These are phyloP conservation scores for Bombus waltoni DNA, from an alignment of 1,140 invertebrate genomes.

Conservation along the genomic window DNA sequence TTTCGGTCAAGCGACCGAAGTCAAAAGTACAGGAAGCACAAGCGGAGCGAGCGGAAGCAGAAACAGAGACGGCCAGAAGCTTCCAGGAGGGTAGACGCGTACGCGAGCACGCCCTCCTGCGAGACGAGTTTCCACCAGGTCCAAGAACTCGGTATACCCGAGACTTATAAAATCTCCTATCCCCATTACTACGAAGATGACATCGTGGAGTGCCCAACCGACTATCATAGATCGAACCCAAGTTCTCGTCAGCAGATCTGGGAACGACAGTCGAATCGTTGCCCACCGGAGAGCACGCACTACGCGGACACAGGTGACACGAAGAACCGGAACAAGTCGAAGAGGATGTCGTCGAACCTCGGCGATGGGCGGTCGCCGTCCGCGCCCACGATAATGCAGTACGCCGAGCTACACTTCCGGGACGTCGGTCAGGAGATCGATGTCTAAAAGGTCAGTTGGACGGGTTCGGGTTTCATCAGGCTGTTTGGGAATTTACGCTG, in stretches of 20 bases:
- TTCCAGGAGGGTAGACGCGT: constrained; percentile 37
- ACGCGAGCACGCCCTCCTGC: constrained; percentile 58
- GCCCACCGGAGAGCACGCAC: constrained; percentile 40
- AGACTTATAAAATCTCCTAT: constrained; percentile 79
- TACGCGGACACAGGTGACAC: constrained; percentile 42
- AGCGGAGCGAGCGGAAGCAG: constrained; percentile 74
- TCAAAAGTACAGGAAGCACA: constrained; percentile 78
- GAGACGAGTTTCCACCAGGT: constrained; percentile 75
- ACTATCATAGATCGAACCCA: constrained; percentile 63
- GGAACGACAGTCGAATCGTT: constrained; percentile 68
- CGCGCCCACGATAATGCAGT: constrained; percentile 84
- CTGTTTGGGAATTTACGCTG: background rate
- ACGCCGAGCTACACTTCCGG: constrained; percentile 90
- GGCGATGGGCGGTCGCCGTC: constrained; percentile 57
- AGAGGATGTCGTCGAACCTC: constrained; percentile 41
- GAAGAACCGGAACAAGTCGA: constrained; percentile 56
- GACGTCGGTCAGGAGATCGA: constrained; percentile 90
- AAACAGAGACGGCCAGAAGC: constrained; percentile 56
- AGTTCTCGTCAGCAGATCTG: constrained; percentile 47
- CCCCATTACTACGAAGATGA: constrained; percentile 80
- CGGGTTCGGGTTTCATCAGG: too few species aligned
- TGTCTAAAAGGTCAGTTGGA: constrained; percentile 84
- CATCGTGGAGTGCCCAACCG: constrained; percentile 71
- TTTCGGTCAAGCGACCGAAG: constrained; percentile 73
- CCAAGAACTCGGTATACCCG: constrained; percentile 77